These are phyloP conservation scores for Eledona agricola DNA, from an alignment of 2,888 invertebrate species.

Conservation along the genomic window DNA sequence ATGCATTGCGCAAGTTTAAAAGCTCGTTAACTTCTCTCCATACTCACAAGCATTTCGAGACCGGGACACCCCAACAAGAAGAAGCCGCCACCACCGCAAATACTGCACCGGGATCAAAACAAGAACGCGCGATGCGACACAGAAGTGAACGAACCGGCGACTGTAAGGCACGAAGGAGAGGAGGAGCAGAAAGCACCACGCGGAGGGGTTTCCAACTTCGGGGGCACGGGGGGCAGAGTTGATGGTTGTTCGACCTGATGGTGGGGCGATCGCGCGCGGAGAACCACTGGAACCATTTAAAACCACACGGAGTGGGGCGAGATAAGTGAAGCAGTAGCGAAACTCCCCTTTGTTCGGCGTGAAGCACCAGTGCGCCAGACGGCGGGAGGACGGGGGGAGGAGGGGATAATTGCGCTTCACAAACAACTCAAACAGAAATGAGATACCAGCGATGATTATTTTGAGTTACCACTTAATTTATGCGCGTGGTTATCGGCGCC, in stretches of 20 bases:
- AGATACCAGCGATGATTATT: conserved; percentile 34
- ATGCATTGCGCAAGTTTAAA: conserved; percentile 18
- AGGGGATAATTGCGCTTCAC: conserved; percentile 41
- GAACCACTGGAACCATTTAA: conserved; percentile 47
- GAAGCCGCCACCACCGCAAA: conserved; percentile 5
- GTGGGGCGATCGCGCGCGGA: conserved; percentile 47
- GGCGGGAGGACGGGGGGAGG: conserved; percentile 53
- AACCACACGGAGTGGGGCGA: conserved; percentile 43
- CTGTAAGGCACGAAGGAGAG: conserved; percentile 1
- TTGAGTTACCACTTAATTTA: conserved; percentile 28
- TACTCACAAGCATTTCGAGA: conserved; percentile 54
- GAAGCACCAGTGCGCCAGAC: conserved; percentile 41
- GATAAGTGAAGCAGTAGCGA: conserved; percentile 44
- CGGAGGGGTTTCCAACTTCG: conserved; percentile 8
- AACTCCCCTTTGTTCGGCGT: conserved; percentile 45
- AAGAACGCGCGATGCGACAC: conserved; percentile 10
- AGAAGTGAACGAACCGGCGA: conserved; percentile 1
- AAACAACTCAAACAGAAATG: conserved; percentile 45
- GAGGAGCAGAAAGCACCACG: conserved; percentile 5
- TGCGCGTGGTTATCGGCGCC: conserved; percentile 3
- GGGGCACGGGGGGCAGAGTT: conserved; percentile 16
- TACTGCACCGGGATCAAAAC: conserved; percentile 2
- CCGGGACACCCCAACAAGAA: no score
- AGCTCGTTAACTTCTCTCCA: conserved; percentile 22
- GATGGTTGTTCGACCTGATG: conserved; percentile 40